Conservation (phyloP, 1,140 invertebrate species). For the Trissolcus basalis region DNA sequence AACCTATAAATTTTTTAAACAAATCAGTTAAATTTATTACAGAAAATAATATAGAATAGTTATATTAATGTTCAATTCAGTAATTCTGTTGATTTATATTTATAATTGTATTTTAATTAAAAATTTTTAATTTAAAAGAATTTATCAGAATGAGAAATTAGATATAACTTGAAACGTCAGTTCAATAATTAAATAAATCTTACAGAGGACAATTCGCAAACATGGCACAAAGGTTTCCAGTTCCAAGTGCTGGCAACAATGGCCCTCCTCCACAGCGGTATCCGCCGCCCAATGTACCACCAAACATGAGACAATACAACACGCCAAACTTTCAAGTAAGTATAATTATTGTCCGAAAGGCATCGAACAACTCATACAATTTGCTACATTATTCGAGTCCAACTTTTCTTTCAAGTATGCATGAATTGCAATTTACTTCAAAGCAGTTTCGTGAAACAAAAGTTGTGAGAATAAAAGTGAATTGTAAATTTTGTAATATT, state of each 20-base stretch:
- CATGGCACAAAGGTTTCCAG: conserved; percentile 81
- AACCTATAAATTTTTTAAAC: too few relatives aligned
- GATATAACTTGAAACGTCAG: too few relatives aligned
- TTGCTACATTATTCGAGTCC: too few relatives aligned
- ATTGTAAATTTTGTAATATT: background rate
- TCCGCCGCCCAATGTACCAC: conserved; percentile 77
- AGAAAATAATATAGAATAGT: too few relatives aligned
- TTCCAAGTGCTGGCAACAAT: conserved; percentile 76
- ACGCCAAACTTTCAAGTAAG: conserved; percentile 80
- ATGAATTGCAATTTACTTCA: background rate
- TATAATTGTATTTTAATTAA: too few relatives aligned
- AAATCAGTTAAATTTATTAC: too few relatives aligned
- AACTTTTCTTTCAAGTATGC: background rate
- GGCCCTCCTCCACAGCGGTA: conserved; percentile 79
- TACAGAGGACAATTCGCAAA: conserved; percentile 25
- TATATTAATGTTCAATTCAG: too few relatives aligned
- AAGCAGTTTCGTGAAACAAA: background rate
- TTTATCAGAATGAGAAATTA: too few relatives aligned
- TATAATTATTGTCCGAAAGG: conserved; percentile 23
- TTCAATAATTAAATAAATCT: too few relatives aligned
- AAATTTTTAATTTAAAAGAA: too few relatives aligned
- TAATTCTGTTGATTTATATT: too few relatives aligned
- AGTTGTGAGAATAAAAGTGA: background rate
- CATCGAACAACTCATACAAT: too few relatives aligned
- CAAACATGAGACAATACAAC: conserved; percentile 79